Evolutionary conservation across 2,113 vertebrate genomes (phyloP).

Genomic region (Theropithecus gelada): DNA sequence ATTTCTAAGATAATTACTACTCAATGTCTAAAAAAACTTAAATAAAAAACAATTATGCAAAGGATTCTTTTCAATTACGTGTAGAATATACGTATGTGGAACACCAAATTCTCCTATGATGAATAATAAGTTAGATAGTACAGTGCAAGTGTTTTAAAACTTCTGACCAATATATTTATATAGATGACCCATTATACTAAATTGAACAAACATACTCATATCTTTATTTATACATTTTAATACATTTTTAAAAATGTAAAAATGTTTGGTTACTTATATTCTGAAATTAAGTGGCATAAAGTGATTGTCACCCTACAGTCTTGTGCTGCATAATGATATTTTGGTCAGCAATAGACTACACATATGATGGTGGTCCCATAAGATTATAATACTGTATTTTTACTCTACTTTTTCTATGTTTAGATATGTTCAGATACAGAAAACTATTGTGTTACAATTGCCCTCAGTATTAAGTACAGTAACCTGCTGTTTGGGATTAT

Average conservation of each 20-base stretch:
- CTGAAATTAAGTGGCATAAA: not conserved
- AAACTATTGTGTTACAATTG: not conserved
- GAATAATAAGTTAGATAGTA: not conserved
- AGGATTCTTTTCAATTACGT: not conserved
- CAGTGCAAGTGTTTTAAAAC: not conserved
- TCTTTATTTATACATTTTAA: not conserved
- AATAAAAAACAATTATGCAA: not conserved
- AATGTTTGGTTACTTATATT: not conserved
- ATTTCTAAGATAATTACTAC: not conserved
- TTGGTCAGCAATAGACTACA: not conserved
- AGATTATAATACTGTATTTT: not conserved
- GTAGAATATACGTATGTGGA: not conserved
- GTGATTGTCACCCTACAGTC: not conserved
- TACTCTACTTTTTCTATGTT: not conserved
- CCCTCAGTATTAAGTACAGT: not conserved
- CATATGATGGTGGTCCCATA: not conserved
- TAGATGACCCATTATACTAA: not conserved
- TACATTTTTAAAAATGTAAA: not conserved
- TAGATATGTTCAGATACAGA: not conserved
- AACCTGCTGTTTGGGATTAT: not conserved
- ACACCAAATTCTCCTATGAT: not conserved
- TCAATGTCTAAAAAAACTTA: not conserved
- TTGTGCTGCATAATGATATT: not conserved
- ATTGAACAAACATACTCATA: not conserved
- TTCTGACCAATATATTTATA: not conserved